Evolutionary conservation across 2,888 invertebrate species (phyloP).

Genomic region (Hypolimnas misippus): DNA sequence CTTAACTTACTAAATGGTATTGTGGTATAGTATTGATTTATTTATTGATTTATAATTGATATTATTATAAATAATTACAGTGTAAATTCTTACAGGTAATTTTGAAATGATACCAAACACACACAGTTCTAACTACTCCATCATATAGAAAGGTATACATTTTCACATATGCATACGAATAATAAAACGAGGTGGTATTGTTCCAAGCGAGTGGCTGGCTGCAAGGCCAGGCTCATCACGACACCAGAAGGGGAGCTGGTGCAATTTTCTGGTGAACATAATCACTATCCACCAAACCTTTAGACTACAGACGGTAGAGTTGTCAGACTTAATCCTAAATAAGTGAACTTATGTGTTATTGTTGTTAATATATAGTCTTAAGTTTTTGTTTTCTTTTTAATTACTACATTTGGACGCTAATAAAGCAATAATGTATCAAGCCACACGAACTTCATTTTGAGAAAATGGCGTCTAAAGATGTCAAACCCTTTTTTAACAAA

Average conservation of each 20-base stretch:
- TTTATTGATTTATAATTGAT: no score
- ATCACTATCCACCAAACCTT: constrained; percentile 40
- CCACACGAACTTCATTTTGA: no score
- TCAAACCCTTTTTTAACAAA: no score
- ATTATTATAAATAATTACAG: no score
- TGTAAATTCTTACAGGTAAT: constrained; percentile 25
- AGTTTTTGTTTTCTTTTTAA: neutral
- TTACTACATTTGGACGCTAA: neutral
- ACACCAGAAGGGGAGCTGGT: constrained; percentile 35
- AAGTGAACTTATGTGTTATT: neutral
- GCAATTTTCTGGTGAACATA: constrained; percentile 32
- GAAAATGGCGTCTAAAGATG: no score
- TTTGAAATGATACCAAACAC: constrained; percentile 22
- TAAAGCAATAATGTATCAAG: no score
- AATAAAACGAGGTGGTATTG: constrained; percentile 47
- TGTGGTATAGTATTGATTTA: no score
- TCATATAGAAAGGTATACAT: constrained; percentile 27
- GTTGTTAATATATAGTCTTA: neutral
- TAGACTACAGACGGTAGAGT: constrained; percentile 3
- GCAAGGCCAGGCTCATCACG: constrained; percentile 44
- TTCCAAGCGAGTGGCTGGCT: constrained; percentile 39
- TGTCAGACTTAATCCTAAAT: neutral
- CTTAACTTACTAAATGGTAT: no score
- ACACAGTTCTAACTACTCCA: constrained; percentile 14
- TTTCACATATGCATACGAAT: constrained; percentile 29